Evolutionary conservation across 1,140 invertebrate genomes (phyloP), one percentile per base, ranked within the genome.

Genomic region (Magallana ariakensis): DNA sequence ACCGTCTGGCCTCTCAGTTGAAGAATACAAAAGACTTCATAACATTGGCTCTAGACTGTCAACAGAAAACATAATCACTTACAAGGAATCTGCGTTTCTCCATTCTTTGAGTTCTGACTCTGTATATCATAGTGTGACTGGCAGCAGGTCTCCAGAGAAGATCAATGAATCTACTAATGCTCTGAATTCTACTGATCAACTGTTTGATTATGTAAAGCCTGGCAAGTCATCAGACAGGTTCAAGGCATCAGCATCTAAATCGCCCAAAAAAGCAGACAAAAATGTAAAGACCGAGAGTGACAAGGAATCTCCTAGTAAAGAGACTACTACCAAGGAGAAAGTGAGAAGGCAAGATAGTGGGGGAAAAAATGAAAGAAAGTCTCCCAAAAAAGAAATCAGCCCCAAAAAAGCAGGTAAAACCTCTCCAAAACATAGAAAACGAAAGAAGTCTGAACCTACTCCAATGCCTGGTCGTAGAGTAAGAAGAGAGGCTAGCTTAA

Each of bases 401-500:
- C 22, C 66, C 22, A 26, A 13, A 16, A 82, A 56, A 83, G 33
- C 19, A 62, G 83, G 53, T 66, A 62, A 75, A 55, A 56, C 80
- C 53, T 10, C 46, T 53, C n/a, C 58, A 87, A 26, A 87, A 83
- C 22, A 55, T 26, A 33, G 15, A 80, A 83, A 80, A 80, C 84
- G 66, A n/a, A 86, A 84, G 60, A 86, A 85, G 9, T 54, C 81
- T 9, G 85, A 84, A 55, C 60, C 81, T 22, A 70, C 80, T 62
- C 56, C 55, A 33, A 58, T 86, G 33, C 87, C 87, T 0, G 11
- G 60, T 19, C 33, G 88, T 5, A 87, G 88, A 85, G 75, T 89
- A 1, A 87, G 83, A 82, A 54, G 88, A 6, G 88, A 87, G 46
- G 88, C 88, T 22, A 89, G 88, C 60, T 83, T 89, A 22, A 89